Conservation (phyloP, 2,797 vertebrate species). For the Rousettus madagascariensis region DNA sequence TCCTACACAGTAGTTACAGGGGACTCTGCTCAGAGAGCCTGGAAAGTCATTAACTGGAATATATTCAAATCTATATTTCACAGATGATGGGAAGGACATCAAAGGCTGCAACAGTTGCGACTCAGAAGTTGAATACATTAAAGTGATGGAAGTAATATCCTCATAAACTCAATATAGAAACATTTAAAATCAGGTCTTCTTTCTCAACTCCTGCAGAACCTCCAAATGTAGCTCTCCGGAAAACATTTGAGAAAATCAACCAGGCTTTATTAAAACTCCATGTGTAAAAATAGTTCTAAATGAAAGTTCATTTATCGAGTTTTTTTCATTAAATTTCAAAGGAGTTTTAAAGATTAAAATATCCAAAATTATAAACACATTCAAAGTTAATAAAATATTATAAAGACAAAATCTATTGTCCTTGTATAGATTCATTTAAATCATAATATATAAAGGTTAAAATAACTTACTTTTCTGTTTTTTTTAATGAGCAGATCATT, state of each 20-base stretch:
- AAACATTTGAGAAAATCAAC: slow-evolving; percentile 44
- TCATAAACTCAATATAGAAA: background rate
- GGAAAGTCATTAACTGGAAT: accelerated
- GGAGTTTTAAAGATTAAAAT: slow-evolving; percentile 60
- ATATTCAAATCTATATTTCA: background rate
- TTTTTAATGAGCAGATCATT: background rate
- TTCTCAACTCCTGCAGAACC: slow-evolving; percentile 15
- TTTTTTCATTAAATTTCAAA: slow-evolving; percentile 70
- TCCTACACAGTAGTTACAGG: background rate
- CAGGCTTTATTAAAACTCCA: background rate
- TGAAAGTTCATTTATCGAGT: slow-evolving; percentile 62
- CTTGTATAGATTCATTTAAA: slow-evolving; percentile 8
- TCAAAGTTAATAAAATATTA: slow-evolving; percentile 71
- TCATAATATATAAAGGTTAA: background rate
- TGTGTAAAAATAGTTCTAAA: slow-evolving; percentile 43
- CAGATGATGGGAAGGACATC: background rate
- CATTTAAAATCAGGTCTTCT: slow-evolving; percentile 40
- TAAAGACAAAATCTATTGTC: slow-evolving; percentile 14
- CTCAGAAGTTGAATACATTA: background rate
- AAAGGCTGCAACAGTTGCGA: background rate
- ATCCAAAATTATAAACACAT: slow-evolving; percentile 64
- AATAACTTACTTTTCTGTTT: slow-evolving; percentile 25
- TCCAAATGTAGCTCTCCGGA: background rate
- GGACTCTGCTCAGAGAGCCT: background rate
- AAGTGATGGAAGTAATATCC: background rate